phyloP scores from a whole-genome alignment of 2,888 invertebrate species.

The Arctia plantaginis region DNA sequence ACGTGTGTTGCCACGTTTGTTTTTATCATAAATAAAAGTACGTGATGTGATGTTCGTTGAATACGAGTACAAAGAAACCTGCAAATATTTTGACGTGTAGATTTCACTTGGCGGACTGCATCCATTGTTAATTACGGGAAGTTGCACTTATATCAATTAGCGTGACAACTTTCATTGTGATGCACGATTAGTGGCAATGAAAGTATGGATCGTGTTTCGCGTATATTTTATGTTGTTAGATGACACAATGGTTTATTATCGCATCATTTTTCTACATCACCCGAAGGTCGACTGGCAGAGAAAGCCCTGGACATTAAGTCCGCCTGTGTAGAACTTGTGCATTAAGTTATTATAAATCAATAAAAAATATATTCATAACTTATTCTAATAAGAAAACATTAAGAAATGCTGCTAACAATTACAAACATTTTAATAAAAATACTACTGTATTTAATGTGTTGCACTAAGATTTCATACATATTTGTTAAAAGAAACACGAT shows the following conservation, averaged over 20 bases:
- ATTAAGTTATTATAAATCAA: no score
- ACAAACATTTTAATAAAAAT: not conserved
- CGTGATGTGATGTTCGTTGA: not conserved
- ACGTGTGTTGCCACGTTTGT: not conserved
- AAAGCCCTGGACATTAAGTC: no score
- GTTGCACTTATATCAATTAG: not conserved
- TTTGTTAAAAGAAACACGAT: not conserved
- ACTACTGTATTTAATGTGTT: no score
- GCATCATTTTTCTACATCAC: no score
- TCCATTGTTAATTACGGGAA: no score
- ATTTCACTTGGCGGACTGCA: no score
- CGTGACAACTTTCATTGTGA: not conserved
- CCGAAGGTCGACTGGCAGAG: no score
- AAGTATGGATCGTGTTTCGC: no score
- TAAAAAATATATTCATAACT: no score
- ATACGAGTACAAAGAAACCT: not conserved
- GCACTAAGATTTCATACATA: no score
- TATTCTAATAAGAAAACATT: not conserved
- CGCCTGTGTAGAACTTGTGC: no score
- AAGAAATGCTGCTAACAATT: not conserved
- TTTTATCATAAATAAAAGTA: not conserved
- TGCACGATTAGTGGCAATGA: not conserved
- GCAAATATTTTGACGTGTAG: no score
- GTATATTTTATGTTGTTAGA: not conserved
- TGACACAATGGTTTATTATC: not conserved